phyloP scores from a whole-genome alignment of 2,113 vertebrate genomes.

The Calypte anna region DNA sequence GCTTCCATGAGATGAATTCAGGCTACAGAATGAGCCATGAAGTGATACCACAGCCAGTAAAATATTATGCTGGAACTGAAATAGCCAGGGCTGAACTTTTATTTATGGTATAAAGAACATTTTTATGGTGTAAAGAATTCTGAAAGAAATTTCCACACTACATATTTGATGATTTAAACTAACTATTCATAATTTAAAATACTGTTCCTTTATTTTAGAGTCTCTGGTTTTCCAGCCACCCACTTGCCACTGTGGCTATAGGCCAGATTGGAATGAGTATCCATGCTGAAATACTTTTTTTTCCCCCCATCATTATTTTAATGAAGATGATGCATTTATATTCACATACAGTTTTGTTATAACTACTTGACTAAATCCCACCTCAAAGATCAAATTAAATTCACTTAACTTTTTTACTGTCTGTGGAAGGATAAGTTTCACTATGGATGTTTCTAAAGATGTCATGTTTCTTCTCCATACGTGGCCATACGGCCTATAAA shows the following conservation, averaged over 20 bases:
- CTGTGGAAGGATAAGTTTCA: not conserved
- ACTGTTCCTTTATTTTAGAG: not conserved
- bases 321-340: not conserved
- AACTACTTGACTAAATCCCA: not conserved
- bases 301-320: not conserved
- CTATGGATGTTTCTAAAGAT: not conserved
- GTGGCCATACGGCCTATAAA: not conserved
- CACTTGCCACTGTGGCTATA: not conserved
- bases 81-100: not conserved
- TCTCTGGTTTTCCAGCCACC: not conserved
- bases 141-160: not conserved
- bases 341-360: not conserved
- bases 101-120: not conserved
- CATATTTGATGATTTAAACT: not conserved
- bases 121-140: not conserved
- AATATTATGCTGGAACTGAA: slow-evolving; percentile 8
- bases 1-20: not conserved
- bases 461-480: not conserved
- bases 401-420: not conserved
- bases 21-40: not conserved
- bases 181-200: not conserved
- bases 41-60: slow-evolving; percentile 1
- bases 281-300: not conserved
- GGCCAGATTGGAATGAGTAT: not conserved
- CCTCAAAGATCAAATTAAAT: not conserved